phyloP scores from a whole-genome alignment of 2,113 vertebrate genomes.

The Canis aureus region DNA sequence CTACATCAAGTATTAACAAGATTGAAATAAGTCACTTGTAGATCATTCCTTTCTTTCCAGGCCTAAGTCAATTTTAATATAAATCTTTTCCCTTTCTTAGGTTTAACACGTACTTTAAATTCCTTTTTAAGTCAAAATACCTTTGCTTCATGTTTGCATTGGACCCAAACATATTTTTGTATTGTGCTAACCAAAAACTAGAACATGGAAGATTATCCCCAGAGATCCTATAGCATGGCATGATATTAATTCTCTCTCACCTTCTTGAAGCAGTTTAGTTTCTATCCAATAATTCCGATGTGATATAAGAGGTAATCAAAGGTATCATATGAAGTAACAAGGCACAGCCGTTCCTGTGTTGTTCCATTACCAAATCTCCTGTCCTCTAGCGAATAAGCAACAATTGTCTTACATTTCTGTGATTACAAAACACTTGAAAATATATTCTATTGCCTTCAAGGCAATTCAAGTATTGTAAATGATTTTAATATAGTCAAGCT shows the following conservation, averaged over 20 bases:
- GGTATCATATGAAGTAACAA: neutral
- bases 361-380: slow-evolving; percentile 3
- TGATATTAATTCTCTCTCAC: neutral
- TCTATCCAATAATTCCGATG: neutral
- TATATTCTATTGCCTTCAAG: slow-evolving; percentile 6
- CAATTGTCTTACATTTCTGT: neutral
- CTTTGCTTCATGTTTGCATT: neutral
- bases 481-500: neutral
- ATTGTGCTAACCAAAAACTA: neutral
- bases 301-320: slow-evolving; percentile 16
- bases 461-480: neutral
- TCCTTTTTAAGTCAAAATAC: neutral
- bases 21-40: neutral
- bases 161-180: neutral
- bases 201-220: neutral
- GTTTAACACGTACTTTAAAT: neutral
- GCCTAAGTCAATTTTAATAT: neutral
- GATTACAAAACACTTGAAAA: slow-evolving; percentile 50
- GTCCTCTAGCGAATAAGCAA: neutral
- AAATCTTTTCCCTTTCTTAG: neutral
- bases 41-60: neutral
- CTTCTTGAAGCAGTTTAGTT: neutral
- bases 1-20: neutral
- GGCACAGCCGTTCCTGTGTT: neutral
- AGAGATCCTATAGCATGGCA: neutral